Evolutionary conservation across 2,888 invertebrate species (phyloP).

Genomic region (Maniola hyperantus): DNA sequence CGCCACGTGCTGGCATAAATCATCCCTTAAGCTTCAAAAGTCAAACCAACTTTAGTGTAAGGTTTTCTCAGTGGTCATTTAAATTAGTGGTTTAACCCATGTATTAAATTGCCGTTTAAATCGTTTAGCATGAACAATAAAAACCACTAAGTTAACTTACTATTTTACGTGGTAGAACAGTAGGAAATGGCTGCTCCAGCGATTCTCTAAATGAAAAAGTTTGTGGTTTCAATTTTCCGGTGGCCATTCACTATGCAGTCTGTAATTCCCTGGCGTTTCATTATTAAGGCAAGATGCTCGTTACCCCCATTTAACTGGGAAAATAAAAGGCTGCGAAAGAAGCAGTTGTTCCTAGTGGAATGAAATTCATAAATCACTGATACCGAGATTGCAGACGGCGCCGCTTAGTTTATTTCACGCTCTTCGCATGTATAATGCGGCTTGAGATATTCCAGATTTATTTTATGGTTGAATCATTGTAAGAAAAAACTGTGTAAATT

Average conservation of each 20-base stretch:
- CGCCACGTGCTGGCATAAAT: too few species aligned
- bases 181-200: slow-evolving; percentile 29
- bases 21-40: too few species aligned
- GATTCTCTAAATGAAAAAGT: slow-evolving; percentile 38
- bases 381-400: slow-evolving; percentile 57
- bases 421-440: slow-evolving; percentile 54
- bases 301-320: slow-evolving; percentile 64
- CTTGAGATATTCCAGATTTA: slow-evolving; percentile 28
- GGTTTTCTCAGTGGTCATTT: background rate
- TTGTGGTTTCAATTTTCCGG: slow-evolving; percentile 36
- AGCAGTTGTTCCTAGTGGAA: slow-evolving; percentile 67
- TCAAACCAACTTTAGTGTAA: too few species aligned
- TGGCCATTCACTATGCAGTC: slow-evolving; percentile 43
- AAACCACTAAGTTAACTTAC: slow-evolving; percentile 15
- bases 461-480: slow-evolving; percentile 36
- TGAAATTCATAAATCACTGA: slow-evolving; percentile 73
- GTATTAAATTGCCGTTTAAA: slow-evolving; percentile 5
- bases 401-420: slow-evolving; percentile 63
- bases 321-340: slow-evolving; percentile 52
- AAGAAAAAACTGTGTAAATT: slow-evolving; percentile 1
- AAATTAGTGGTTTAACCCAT: background rate
- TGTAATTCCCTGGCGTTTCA: slow-evolving; percentile 53
- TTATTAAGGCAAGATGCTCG: slow-evolving; percentile 69
- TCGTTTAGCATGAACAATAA: slow-evolving; percentile 4
- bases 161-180: slow-evolving; percentile 25